Base-by-base conservation (phyloP, 2,888 invertebrate species). In the Pemphredon lugubris region DNA sequence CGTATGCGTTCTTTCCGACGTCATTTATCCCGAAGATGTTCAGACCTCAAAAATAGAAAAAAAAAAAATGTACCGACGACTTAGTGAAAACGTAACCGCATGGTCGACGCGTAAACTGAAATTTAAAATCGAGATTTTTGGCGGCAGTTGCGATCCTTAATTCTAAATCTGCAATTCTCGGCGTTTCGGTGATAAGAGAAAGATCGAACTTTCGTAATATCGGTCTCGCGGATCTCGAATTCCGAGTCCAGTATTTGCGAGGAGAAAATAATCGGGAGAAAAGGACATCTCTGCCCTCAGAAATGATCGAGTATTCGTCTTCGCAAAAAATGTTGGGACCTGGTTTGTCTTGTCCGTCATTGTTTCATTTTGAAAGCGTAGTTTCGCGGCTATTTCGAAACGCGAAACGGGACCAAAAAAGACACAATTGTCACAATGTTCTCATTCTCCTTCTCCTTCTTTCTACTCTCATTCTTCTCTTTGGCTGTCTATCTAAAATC, bases 331-430 rank as follows among this genome's bases (percentile, higher is more conserved):
- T 71, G 75, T 82, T 82, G 79, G 80, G 79, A 83, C 81, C 83
- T 81, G 79, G 74, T 83, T 83, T 73, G 84, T 84, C 82, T 84
- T 83, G 79, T 81, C 80, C 77, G 78, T 66, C 77, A 83, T 84
- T 79, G 83, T 85, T 86, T 88, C 84, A 82, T 77, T 79, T 69
- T 50, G 76, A 77, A 83, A 77, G 72, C 76, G 72, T 79, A 73
- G 81, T 81, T 81, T 81, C 81, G 81, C 81, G 79, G 57, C 76
- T 61, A 60, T 47, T 75, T 65, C 67, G 75, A 74, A 72, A 84
- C 81, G 86, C 88, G 87, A 86, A 87, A 88, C 87, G 89, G 86
- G 86, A 86, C 86, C 85, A 85, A 86, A 86, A 54, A 39, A 83
- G 79, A 86, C 82, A 84, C 83, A 82, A 82, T 81, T 81, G 81